A percentile compares a stretch with the other conserved stretches of the same genome.
phyloP scores from a whole-genome alignment of 2,888 invertebrate species.

The Caenorhabditis uteleia region DNA sequence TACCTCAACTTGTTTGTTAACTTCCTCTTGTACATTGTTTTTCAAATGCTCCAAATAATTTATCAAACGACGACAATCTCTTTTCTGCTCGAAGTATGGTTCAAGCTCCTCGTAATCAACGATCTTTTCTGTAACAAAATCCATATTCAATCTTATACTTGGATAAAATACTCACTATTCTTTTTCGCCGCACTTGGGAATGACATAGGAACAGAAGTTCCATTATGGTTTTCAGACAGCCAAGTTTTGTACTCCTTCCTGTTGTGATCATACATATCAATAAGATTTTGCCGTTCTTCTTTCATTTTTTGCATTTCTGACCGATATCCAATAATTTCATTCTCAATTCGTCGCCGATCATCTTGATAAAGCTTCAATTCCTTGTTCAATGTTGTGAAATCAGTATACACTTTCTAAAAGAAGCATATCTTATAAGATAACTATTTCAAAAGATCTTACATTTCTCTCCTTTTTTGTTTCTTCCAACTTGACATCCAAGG shows the following conservation, averaged over 20 bases:
- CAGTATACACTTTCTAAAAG: slow-evolving; percentile 18
- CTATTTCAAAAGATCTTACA: slow-evolving; percentile 3
- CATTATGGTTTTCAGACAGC: slow-evolving; percentile 22
- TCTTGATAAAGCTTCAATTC: slow-evolving; percentile 7
- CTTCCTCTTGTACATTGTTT: slow-evolving; percentile 11
- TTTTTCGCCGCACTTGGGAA: slow-evolving; percentile 26
- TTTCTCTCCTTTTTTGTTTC: slow-evolving; percentile 10
- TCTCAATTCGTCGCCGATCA: slow-evolving; percentile 16
- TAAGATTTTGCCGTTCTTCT: slow-evolving; percentile 28
- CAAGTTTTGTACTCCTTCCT: slow-evolving; percentile 43
- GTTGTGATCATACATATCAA: slow-evolving; percentile 40
- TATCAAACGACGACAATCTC: slow-evolving; percentile 53
- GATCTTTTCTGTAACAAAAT: slow-evolving; percentile 21
- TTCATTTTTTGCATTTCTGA: slow-evolving; percentile 20
- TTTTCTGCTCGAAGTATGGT: slow-evolving; percentile 60
- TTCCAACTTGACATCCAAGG: slow-evolving; percentile 4
- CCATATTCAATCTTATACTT: neutral
- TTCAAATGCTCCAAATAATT: slow-evolving; percentile 48
- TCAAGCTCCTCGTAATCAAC: slow-evolving; percentile 55
- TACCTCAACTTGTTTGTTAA: neutral
- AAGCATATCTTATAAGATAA: neutral
- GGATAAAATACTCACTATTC: slow-evolving; percentile 12
- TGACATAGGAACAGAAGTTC: slow-evolving; percentile 24
- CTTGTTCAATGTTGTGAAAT: slow-evolving; percentile 8
- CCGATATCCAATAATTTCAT: slow-evolving; percentile 19